Conservation (phyloP, 2,113 vertebrate genomes). For the Ceuthmochares aereus region DNA sequence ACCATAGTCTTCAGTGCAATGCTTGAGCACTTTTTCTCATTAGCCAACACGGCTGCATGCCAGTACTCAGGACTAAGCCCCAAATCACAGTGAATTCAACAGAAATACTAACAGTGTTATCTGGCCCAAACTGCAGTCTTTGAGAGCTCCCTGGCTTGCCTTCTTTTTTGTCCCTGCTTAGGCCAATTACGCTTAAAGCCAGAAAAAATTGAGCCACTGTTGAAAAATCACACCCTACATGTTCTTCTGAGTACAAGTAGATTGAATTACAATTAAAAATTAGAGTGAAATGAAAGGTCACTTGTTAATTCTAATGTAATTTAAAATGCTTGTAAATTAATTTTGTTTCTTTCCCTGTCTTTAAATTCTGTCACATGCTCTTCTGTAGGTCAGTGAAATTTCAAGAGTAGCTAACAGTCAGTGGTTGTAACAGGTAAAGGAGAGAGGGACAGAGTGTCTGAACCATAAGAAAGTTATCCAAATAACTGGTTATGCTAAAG, state of each 20-base stretch:
- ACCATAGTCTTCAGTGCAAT: neutral
- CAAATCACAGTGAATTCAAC: neutral
- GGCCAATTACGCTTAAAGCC: neutral
- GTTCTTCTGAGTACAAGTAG: neutral
- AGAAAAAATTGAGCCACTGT: neutral
- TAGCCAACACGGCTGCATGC: neutral
- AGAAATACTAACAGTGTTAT: neutral
- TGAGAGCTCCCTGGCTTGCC: neutral
- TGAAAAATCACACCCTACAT: neutral
- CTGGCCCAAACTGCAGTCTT: neutral
- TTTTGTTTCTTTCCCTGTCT: neutral
- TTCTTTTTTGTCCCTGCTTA: neutral
- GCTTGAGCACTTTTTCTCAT: neutral
- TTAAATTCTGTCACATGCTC: neutral
- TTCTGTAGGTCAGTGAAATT: neutral
- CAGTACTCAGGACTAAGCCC: neutral
- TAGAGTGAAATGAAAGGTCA: neutral
- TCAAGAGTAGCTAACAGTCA: neutral
- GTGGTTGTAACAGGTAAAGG: neutral
- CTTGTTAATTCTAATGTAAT: neutral
- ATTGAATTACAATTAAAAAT: constrained; percentile 10
- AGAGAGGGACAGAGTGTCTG: neutral
- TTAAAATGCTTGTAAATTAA: neutral
- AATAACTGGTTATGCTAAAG: neutral
- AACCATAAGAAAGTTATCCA: neutral